Conservation (phyloP, 2,888 invertebrate species). For the Leptinotarsa peninsularis region DNA sequence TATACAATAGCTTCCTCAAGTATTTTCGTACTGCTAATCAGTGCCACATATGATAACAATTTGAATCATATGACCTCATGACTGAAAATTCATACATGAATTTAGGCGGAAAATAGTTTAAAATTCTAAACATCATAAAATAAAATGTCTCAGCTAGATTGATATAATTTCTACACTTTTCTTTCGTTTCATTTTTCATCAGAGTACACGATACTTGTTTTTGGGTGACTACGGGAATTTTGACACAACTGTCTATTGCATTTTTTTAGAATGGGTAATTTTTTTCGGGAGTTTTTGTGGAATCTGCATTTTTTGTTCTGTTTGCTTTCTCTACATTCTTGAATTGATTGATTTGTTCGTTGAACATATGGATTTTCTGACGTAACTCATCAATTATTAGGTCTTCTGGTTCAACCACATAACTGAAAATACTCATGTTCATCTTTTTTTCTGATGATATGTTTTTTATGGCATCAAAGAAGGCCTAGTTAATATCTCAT, state of each 20-base stretch:
- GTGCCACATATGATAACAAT: no score
- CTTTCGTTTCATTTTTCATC: not conserved
- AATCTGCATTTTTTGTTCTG: not conserved
- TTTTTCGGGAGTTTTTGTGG: not conserved
- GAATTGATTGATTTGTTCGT: not conserved
- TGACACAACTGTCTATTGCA: not conserved
- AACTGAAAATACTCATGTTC: not conserved
- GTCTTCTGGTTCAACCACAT: not conserved
- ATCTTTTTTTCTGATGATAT: not conserved
- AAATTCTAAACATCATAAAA: no score
- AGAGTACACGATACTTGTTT: not conserved
- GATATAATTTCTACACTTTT: not conserved
- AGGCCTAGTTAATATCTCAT: not conserved
- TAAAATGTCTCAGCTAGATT: no score
- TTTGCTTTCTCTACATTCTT: not conserved
- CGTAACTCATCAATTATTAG: conserved; percentile 7
- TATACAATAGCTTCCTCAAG: no score
- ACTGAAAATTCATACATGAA: no score
- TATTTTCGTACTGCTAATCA: no score
- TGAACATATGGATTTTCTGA: not conserved
- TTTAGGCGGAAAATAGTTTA: no score
- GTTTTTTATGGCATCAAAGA: not conserved
- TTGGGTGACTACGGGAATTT: not conserved
- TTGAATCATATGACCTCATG: no score
- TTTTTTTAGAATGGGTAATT: not conserved